These are phyloP conservation scores for Drosophila trichaetosa DNA, from an alignment of 2,888 invertebrate genomes.

Conservation along the genomic window DNA sequence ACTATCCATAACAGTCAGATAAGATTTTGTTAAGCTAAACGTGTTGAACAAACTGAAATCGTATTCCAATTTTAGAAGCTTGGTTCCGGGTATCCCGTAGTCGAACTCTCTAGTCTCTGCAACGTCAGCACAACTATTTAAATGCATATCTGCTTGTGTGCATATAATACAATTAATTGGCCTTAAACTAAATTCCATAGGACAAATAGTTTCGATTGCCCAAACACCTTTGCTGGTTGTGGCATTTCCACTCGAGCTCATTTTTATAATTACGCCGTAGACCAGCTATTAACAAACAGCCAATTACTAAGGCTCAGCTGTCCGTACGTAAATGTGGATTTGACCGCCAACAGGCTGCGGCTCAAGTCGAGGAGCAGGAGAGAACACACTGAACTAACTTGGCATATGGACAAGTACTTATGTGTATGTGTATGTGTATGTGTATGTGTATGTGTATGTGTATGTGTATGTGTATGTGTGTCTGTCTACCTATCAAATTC, in stretches of 20 bases:
- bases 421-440: neutral
- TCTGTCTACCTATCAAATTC: neutral
- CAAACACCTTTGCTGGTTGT: neutral
- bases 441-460: neutral
- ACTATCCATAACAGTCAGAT: neutral
- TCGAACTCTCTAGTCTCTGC: neutral
- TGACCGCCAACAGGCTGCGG: neutral
- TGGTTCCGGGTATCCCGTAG: neutral
- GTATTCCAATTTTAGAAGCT: neutral
- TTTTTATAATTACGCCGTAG: neutral
- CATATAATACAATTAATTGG: neutral
- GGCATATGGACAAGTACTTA: neutral
- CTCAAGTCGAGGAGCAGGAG: neutral
- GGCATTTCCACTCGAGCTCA: neutral
- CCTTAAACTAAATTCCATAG: neutral
- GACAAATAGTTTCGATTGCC: neutral
- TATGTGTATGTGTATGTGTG: neutral
- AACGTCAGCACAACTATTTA: neutral
- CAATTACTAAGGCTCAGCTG: neutral
- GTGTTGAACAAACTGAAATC: neutral
- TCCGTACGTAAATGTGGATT: neutral
- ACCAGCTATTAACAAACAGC: neutral
- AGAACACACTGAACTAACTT: neutral
- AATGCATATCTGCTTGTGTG: neutral
- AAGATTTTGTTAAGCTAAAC: neutral